These are phyloP conservation scores for Cheilosia variabilis DNA, from an alignment of 2,888 invertebrate genomes.

Conservation along the genomic window DNA sequence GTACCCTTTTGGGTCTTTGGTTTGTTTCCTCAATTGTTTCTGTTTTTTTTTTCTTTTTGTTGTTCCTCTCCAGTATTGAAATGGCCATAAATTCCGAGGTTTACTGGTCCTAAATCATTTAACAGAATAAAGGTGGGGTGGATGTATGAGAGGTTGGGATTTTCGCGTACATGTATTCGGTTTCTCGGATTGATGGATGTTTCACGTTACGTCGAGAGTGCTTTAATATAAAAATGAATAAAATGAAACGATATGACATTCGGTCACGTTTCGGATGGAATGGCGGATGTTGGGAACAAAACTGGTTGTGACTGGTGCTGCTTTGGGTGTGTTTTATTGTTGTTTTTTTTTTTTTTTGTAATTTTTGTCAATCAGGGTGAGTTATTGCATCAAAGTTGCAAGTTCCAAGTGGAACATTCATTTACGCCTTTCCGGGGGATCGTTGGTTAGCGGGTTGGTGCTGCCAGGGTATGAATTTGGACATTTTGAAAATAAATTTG, in stretches of 20 bases:
- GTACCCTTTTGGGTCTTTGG: slow-evolving; percentile 40
- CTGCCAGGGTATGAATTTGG: too few relatives aligned
- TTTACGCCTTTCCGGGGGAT: too few relatives aligned
- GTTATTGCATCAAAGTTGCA: too few relatives aligned
- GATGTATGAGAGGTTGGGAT: slow-evolving; percentile 7
- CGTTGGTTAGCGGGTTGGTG: too few relatives aligned
- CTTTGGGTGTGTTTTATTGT: neutral
- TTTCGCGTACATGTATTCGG: slow-evolving; percentile 33
- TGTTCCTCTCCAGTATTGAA: slow-evolving; percentile 41
- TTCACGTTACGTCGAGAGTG: slow-evolving; percentile 57
- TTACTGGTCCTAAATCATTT: slow-evolving; percentile 74
- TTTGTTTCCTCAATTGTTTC: slow-evolving; percentile 44
- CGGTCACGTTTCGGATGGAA: slow-evolving; percentile 46
- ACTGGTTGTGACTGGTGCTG: neutral
- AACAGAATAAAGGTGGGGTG: slow-evolving; percentile 43
- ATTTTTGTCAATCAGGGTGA: too few relatives aligned
- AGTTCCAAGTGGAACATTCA: too few relatives aligned
- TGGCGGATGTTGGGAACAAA: slow-evolving; percentile 6
- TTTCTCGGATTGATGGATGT: slow-evolving; percentile 67
- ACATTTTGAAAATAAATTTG: too few relatives aligned
- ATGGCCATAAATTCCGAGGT: slow-evolving; percentile 65
- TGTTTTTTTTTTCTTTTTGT: slow-evolving; percentile 2
- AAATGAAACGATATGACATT: slow-evolving; percentile 57
- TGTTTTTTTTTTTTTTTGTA: too few relatives aligned
- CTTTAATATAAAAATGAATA: slow-evolving; percentile 58